These are phyloP conservation scores for Drosophila athabasca DNA, from an alignment of 1,140 invertebrate genomes.

Conservation along the genomic window DNA sequence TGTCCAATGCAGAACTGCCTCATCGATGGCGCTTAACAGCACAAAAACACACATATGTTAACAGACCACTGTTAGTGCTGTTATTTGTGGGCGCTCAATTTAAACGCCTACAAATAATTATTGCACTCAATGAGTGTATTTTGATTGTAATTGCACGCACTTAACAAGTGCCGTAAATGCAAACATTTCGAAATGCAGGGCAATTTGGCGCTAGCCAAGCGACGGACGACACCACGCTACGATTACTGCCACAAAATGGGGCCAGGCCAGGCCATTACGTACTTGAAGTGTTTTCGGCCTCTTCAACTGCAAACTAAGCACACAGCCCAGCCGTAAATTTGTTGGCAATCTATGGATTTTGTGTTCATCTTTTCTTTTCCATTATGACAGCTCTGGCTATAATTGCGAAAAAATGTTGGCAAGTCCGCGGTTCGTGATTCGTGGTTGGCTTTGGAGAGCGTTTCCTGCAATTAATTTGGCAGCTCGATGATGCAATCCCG, in stretches of 20 bases:
- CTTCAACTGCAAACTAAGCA: slow-evolving; percentile 39
- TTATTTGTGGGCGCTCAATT: too few species aligned
- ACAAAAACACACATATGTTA: too few species aligned
- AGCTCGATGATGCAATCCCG: slow-evolving; percentile 59
- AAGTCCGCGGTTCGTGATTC: slow-evolving; percentile 26
- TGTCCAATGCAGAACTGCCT: too few species aligned
- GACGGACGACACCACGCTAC: slow-evolving; percentile 36
- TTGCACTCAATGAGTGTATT: too few species aligned
- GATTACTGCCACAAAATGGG: slow-evolving; percentile 49
- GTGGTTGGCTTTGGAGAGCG: slow-evolving; percentile 19
- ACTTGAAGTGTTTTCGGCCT: slow-evolving; percentile 38
- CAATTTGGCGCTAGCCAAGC: slow-evolving; percentile 38
- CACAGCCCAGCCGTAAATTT: slow-evolving; percentile 33
- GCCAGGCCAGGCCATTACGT: slow-evolving; percentile 38
- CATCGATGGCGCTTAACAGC: too few species aligned
- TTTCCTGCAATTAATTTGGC: slow-evolving; percentile 74
- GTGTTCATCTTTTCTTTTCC: slow-evolving; percentile 22
- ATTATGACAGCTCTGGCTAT: slow-evolving; percentile 41
- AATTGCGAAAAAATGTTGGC: slow-evolving; percentile 45
- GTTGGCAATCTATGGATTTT: slow-evolving; percentile 39
- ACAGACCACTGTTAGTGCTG: too few species aligned
- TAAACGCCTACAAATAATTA: too few species aligned
- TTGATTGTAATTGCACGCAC: too few species aligned
- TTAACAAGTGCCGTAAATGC: not conserved
- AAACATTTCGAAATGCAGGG: slow-evolving; percentile 47